A percentile compares a stretch with the other conserved stretches of the same genome.
Evolutionary conservation across 2,888 invertebrate genomes (phyloP).

Genomic region (Caenorhabditis virilis): DNA sequence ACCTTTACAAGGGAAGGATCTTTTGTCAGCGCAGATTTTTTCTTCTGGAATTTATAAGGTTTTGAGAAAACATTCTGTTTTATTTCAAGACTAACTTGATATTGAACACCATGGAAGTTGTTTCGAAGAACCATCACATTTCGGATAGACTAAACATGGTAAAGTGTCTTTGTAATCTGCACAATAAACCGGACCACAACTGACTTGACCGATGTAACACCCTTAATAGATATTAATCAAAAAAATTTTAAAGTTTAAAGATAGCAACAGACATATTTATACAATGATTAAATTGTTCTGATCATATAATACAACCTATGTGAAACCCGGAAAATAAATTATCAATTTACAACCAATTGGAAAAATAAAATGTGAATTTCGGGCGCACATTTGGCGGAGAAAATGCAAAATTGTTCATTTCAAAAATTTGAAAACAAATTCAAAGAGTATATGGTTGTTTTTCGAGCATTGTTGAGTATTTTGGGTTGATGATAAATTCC

Average conservation of each 20-base stretch:
- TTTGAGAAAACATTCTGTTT: background rate
- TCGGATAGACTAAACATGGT: slow-evolving; percentile 60
- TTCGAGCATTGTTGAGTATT: too few species aligned
- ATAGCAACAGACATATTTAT: slow-evolving; percentile 1
- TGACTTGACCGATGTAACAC: slow-evolving; percentile 65
- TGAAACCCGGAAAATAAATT: too few species aligned
- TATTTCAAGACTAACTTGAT: slow-evolving; percentile 38
- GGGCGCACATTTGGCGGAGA: too few species aligned
- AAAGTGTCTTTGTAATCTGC: slow-evolving; percentile 57
- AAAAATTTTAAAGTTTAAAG: background rate
- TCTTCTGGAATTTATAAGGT: slow-evolving; percentile 46
- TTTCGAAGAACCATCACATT: slow-evolving; percentile 50
- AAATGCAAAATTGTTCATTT: too few species aligned
- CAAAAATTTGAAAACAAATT: too few species aligned
- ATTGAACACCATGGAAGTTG: slow-evolving; percentile 49
- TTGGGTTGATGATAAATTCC: too few species aligned
- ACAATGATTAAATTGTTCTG: too few species aligned
- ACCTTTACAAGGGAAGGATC: slow-evolving; percentile 62
- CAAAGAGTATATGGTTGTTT: too few species aligned
- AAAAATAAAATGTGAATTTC: too few species aligned
- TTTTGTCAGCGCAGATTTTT: slow-evolving; percentile 56
- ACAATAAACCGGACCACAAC: slow-evolving; percentile 61
- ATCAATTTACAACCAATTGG: too few species aligned
- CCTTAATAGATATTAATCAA: slow-evolving; percentile 44
- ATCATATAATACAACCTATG: too few species aligned